Evolutionary conservation across 2,113 vertebrate genomes (phyloP).

Genomic region (Oophaga pumilio): DNA sequence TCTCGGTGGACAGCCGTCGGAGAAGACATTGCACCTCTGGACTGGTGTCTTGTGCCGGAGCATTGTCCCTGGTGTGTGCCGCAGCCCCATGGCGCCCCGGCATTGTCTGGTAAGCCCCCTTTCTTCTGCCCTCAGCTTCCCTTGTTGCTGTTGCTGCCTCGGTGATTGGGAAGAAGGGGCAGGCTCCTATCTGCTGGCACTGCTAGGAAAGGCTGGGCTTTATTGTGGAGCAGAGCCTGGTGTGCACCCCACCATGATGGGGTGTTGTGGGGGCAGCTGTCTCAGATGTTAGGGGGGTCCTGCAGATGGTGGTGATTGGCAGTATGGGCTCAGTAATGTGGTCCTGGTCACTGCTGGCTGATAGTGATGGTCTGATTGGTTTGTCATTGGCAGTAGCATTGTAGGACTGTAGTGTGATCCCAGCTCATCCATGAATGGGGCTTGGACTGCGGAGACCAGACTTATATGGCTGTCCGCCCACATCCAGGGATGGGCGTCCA

Average conservation of each 20-base stretch:
- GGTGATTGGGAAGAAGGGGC: slow-evolving; percentile 36
- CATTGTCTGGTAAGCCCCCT: slow-evolving; percentile 42
- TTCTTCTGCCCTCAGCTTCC: neutral
- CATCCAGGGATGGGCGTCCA: slow-evolving; percentile 9
- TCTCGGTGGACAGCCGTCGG: neutral
- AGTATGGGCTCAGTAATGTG: neutral
- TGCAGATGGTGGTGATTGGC: neutral
- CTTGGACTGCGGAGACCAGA: neutral
- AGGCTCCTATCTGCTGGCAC: slow-evolving; percentile 28
- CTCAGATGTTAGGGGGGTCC: neutral
- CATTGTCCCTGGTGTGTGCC: neutral
- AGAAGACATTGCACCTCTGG: neutral
- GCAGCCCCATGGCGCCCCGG: neutral
- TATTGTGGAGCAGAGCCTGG: neutral
- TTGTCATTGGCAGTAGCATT: neutral
- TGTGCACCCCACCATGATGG: neutral
- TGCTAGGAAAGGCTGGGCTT: slow-evolving; percentile 26
- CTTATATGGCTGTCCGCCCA: neutral
- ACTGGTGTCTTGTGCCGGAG: slow-evolving; percentile 7
- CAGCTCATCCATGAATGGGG: neutral
- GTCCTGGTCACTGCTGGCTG: neutral
- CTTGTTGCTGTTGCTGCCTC: slow-evolving; percentile 29
- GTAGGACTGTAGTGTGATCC: neutral
- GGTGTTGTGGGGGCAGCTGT: too few species aligned
- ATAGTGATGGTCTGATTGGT: neutral